Base-by-base conservation (phyloP, 2,888 invertebrate genomes). In the Harpalus rufipes region DNA sequence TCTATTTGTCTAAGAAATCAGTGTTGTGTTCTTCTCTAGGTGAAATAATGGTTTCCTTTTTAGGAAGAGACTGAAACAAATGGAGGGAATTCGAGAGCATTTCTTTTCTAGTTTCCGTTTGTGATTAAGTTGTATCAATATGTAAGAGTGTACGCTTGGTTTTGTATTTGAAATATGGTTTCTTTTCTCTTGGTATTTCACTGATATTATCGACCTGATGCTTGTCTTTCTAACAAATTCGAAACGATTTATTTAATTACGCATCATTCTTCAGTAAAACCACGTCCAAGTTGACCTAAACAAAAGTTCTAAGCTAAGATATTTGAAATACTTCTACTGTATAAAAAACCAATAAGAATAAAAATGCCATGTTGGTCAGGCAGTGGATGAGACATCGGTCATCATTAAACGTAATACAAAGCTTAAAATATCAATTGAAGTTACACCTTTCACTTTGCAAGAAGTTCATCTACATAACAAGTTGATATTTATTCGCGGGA, bases 391-490 rank as follows among this genome's bases (percentile, higher is more conserved):
- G 58, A 58, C 78, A 78, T 78, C 58, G 78, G 56, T 78, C 78
- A 78, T 78, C 78, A 78, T 78, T 78, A 78, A 78, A 78, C 72
- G 78, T 61, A 61, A 61, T 18, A 80, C 59, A 80, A 80, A 80
- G 80, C 80, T 80, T 80, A 59, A 80, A 80, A 80, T 80, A 80
- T 59, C 80, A 80, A 80, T 80, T 80, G 16, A 80, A 41, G 59
- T 80, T 80, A 80, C 80, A 80, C 80, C 80, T 80, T 80, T 80
- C 80, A 80, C 80, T 80, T 80, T 61, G 80, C 80, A 80, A 80
- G 80, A 80, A 80, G 59, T 41, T 59, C 61, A 80, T 80, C 80
- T 41, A 61, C 80, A 80, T 78, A 80, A 80, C 80, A 61, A 80
- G 80, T 80, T 80, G 80, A 80, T 80, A 80, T 80, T 80, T 80